Evolutionary conservation across 2,113 vertebrate species (phyloP), one percentile per base, ranked within the genome.

Genomic region (Ahaetulla prasina): DNA sequence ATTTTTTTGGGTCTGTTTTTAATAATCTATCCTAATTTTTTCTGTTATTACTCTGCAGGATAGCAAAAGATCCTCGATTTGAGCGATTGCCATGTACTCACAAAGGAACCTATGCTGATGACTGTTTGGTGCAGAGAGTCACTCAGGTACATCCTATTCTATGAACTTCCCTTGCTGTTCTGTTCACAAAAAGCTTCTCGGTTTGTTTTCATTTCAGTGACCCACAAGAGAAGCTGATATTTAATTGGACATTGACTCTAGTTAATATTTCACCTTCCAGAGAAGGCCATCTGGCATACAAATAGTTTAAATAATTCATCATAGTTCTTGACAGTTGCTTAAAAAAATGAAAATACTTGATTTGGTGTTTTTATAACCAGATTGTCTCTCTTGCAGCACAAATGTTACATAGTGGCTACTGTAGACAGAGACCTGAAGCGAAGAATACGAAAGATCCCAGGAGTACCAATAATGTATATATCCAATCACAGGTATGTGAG

Each of bases 391-490:
- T 96, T 95, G 52, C 96, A 99, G 99, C 99, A 99, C 96, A 99
- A 99, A 94, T 99, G 99, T 97, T 99, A 99, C 92, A 99, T 99
- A 92, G 98, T 99, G 96, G 99, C 99, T 85, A 99, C 99, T 20
- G 98, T 99, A 96, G 99, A 99, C 97, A 98, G 99, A 95, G 99
- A 99, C 94, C 98, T 99, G 45, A 99, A 99, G 96, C 96, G 99
- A 63, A 98, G 99, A 95, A 98, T 99, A 89, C 97, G 99, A 55
- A 99, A 99, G 97, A 99, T 99, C 89, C 99, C 99, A 8, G 99
- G 99, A 89, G 99, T 99, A 35, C 99, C 99, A 43, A 99, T 99
- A 96, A 99, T 99, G 99, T 99, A 99, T 95, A 98, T 99, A 97
- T 99, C 99, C 92, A 99, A 99, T 95, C 99, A 99, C 95, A 99